Base-by-base conservation (phyloP, 2,888 invertebrate genomes). In the Acrocyrtus sp. region DNA sequence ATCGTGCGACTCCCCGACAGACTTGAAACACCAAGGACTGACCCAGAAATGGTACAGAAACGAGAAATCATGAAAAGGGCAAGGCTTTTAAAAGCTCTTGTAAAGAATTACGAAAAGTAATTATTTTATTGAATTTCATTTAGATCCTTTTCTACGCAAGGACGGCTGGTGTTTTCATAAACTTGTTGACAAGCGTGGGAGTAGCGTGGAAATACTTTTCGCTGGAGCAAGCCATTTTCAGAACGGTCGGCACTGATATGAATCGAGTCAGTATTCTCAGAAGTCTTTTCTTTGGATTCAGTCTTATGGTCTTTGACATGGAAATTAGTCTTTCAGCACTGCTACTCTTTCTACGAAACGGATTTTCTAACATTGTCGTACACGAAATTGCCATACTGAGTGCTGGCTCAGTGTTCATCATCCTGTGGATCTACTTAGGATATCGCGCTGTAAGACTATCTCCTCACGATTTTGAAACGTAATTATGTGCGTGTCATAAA, bases 281-380 rank as follows among this genome's bases (percentile, higher is more conserved):
- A 57, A 76, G 70, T 47, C 45, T 76, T 17, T 74, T 76, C 50
- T 73, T 73, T 26, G 73, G 73, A 62, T 74, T 76, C 45, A 74
- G 73, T 26, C 43, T 76, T 5, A 66, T 76, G 57, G 68, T 76
- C 22, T 70, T 76, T 24, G 76, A 76, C 27, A 57, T 74, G 58
- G 73, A 73, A 61, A 70, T 63, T 6, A 74, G 70, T 50, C 60
- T 76, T 27, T 45, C 65, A 15, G 41, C 76, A 12, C 61, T 76
- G 3, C 21, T 76, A 4, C 51, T 73, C 0, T 73, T 73, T 43
- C 47, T 76, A 15, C 21, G 73, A 19, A 73, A 74, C 47, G 73
- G 73, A 22, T 74, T 74, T 27, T 51, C 70, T 1, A 65, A 57
- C 17, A 70, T 73, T 34, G 29, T 76, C 12, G 27, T 70, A 15